Conservation (phyloP, 2,888 invertebrate genomes). For the Drosophila quinaria region DNA sequence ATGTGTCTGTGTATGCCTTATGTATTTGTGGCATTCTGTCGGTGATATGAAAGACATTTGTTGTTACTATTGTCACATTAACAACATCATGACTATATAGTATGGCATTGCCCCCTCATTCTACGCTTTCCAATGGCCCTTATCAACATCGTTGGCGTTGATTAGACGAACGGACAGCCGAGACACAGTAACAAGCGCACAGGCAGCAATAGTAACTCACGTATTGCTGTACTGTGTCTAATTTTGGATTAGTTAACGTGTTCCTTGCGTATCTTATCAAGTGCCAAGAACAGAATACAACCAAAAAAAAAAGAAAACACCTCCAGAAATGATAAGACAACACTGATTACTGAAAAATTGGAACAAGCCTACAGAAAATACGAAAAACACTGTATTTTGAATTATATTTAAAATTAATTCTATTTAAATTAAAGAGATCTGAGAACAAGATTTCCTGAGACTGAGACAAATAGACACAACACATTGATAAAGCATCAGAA, state of each 20-base stretch:
- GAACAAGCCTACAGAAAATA: slow-evolving; percentile 2
- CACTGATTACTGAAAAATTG: slow-evolving; percentile 14
- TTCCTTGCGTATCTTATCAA: slow-evolving; percentile 63
- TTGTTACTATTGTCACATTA: slow-evolving; percentile 57
- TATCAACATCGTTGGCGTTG: slow-evolving; percentile 48
- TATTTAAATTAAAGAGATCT: slow-evolving; percentile 3
- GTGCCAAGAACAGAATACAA: slow-evolving; percentile 18
- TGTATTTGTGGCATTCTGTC: slow-evolving; percentile 32
- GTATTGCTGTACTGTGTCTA: slow-evolving; percentile 38
- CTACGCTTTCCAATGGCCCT: slow-evolving; percentile 19
- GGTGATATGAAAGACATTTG: slow-evolving; percentile 47
- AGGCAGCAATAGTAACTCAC: slow-evolving; percentile 17
- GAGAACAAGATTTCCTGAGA: neutral
- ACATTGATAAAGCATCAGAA: slow-evolving; percentile 13
- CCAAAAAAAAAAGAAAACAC: neutral
- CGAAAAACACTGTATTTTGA: neutral
- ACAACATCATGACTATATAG: slow-evolving; percentile 44
- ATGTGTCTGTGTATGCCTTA: slow-evolving; percentile 16
- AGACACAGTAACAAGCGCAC: slow-evolving; percentile 20
- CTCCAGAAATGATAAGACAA: slow-evolving; percentile 8
- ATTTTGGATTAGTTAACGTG: slow-evolving; percentile 55
- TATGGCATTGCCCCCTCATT: slow-evolving; percentile 46
- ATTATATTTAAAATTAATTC: slow-evolving; percentile 3
- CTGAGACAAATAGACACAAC: slow-evolving; percentile 12
- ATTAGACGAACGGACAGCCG: slow-evolving; percentile 45